Base-by-base conservation (phyloP, 2,888 invertebrate species). In the Anorthoa munda region DNA sequence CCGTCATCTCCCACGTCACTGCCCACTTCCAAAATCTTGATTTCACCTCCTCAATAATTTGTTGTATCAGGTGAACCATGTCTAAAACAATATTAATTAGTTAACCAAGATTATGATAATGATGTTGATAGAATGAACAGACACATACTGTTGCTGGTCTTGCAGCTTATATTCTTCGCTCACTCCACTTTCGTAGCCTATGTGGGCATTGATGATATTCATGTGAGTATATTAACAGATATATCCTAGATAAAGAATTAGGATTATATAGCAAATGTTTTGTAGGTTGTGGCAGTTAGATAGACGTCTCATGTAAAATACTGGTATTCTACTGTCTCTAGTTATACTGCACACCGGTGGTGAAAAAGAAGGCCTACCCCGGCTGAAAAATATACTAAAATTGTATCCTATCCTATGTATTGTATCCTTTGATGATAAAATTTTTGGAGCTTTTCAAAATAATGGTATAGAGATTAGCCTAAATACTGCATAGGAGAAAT, bases 71-170 rank as follows among this genome's bases (percentile, higher is more conserved):
- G 18, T 79, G 75, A 56, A 66, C 61, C 55, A 68, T 51, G 3
- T 58, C 9, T 53, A 46, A 23, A 59, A 15, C 18, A 61, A 17
- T 58, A 64, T 53, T 55, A 9, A 70, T 59, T 46, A 72, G 39
- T 83, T 58, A 12, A 59, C 13, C 11, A 48, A 55, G 17, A 71
- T 72, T 31, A 17, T 66, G 15, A 13, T 9, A 59, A 79, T 4
- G 63, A 80, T 80, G 79, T 63, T 64, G 31, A 7, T 70, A 87
- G 70, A n/a, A 86, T 87, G 86, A 85, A 39, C 61, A 60, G 71
- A 55, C 66, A 70, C 60, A 18, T 71, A 21, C 12, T 83, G 5
- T 50, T 87, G 18, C 69, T 71, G 65, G 64, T 65, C 21, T 71
- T 87, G 61, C 86, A 85, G 31, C 53, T 68, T 4, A 70, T 77